phyloP scores from a whole-genome alignment of 2,797 vertebrate genomes.

The Falco biarmicus region DNA sequence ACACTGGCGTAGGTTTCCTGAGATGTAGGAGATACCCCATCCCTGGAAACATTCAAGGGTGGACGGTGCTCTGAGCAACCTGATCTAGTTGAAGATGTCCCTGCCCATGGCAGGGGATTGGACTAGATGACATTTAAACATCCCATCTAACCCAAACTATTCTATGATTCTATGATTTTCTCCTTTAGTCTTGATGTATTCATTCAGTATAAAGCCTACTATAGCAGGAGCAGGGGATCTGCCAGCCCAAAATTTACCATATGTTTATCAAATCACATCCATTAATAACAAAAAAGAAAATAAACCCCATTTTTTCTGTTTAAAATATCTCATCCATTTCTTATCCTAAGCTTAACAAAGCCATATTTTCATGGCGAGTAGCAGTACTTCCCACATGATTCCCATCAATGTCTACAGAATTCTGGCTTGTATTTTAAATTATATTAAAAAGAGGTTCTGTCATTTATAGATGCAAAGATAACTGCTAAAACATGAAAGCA shows the following conservation, averaged over 20 bases:
- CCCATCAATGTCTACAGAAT: slow-evolving; percentile 31
- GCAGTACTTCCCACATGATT: slow-evolving; percentile 33
- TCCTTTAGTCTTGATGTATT: neutral
- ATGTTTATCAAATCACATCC: neutral
- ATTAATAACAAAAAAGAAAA: neutral
- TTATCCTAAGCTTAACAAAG: neutral
- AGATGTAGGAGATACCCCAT: neutral
- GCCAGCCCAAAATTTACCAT: neutral
- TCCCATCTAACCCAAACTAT: too few relatives aligned
- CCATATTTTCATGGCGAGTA: neutral
- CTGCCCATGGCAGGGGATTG: too few relatives aligned
- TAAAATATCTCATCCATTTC: neutral
- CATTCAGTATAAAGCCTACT: neutral
- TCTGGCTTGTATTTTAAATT: slow-evolving; percentile 44
- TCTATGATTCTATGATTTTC: neutral
- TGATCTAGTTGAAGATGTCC: too few relatives aligned
- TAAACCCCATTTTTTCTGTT: neutral
- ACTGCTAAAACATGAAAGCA: slow-evolving; percentile 47
- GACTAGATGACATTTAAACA: too few relatives aligned
- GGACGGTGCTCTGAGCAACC: too few relatives aligned
- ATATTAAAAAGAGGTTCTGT: slow-evolving; percentile 34
- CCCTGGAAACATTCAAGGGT: neutral
- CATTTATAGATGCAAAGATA: slow-evolving; percentile 46
- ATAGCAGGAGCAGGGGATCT: neutral
- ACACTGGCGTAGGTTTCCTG: neutral